Conservation (phyloP, 1,140 invertebrate genomes). For the Piezodorus guildinii region DNA sequence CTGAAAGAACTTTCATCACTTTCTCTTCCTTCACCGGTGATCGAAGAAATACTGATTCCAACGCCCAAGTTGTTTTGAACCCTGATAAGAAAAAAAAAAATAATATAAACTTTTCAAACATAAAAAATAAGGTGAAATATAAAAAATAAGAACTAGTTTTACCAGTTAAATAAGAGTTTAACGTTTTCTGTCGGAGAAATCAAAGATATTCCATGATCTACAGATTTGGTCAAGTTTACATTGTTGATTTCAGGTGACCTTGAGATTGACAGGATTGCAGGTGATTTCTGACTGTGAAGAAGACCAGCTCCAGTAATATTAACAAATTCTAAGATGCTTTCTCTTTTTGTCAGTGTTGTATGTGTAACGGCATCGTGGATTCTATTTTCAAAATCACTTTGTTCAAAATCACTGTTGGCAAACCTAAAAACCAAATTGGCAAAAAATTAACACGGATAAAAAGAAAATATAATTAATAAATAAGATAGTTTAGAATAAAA, state of each 20-base stretch:
- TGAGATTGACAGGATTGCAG: constrained; percentile 79
- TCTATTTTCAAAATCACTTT: constrained; percentile 65
- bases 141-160: constrained; percentile 3
- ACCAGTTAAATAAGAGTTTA: constrained; percentile 37
- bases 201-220: constrained; percentile 84
- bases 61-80: constrained; percentile 76
- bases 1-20: constrained; percentile 74
- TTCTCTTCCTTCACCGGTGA: constrained; percentile 86
- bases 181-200: constrained; percentile 68
- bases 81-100: constrained; percentile 34
- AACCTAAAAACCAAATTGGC: constrained; percentile 45
- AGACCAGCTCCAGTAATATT: constrained; percentile 91
- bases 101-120: neutral
- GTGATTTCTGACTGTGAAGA: constrained; percentile 86
- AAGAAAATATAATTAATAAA: neutral
- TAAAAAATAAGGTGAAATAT: neutral
- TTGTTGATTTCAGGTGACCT: constrained; percentile 71
- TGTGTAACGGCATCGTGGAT: constrained; percentile 71
- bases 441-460: neutral
- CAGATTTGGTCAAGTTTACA: constrained; percentile 72
- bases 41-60: constrained; percentile 75
- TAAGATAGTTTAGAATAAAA: too few species aligned
- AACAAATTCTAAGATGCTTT: constrained; percentile 70
- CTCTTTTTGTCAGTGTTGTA: constrained; percentile 47
- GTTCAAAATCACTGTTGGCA: constrained; percentile 78